A percentile compares a stretch with the other conserved stretches of the same genome.
Conservation (phyloP, 64 coral and sea anemone species). For the Stichodactyla mertensii region DNA sequence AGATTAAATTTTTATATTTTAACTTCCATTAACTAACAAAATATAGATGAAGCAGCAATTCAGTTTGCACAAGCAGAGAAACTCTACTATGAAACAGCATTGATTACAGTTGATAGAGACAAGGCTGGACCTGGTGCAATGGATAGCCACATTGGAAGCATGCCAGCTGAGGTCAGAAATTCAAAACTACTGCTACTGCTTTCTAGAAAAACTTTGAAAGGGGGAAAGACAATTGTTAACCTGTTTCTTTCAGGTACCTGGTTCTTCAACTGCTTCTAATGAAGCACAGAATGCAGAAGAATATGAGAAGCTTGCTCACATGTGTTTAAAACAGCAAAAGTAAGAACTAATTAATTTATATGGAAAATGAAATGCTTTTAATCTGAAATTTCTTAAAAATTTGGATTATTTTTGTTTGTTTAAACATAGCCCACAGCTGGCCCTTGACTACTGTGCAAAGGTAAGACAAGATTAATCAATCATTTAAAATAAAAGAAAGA, state of each 20-base stretch:
- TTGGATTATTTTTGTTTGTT: not conserved
- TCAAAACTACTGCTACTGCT: too few species aligned
- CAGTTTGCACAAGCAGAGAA: conserved; percentile 99
- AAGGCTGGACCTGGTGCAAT: not conserved
- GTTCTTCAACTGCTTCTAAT: not conserved
- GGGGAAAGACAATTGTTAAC: not conserved
- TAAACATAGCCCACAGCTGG: conserved; percentile 69
- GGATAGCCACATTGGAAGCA: not conserved
- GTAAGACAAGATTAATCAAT: conserved; percentile 20
- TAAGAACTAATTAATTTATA: conserved; percentile 38
- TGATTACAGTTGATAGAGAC: conserved; percentile 67
- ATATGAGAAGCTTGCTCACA: conserved; percentile 91
- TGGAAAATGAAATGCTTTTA: not conserved
- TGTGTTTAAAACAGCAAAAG: conserved; percentile 98
- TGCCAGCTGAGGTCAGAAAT: not conserved
- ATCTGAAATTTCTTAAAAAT: not conserved
- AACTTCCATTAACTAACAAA: not conserved
- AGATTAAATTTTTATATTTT: too few species aligned
- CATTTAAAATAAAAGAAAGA: not conserved
- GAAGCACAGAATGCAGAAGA: conserved; percentile 76
- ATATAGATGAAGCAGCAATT: conserved; percentile 87
- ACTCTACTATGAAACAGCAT: conserved; percentile 92
- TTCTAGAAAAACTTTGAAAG: not conserved
- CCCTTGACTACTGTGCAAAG: conserved; percentile 93
- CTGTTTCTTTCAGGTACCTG: not conserved